A percentile compares a stretch with the other conserved stretches of the same genome.
phyloP scores from a whole-genome alignment of 2,888 invertebrate genomes.

The Trissolcus brochymenae region DNA sequence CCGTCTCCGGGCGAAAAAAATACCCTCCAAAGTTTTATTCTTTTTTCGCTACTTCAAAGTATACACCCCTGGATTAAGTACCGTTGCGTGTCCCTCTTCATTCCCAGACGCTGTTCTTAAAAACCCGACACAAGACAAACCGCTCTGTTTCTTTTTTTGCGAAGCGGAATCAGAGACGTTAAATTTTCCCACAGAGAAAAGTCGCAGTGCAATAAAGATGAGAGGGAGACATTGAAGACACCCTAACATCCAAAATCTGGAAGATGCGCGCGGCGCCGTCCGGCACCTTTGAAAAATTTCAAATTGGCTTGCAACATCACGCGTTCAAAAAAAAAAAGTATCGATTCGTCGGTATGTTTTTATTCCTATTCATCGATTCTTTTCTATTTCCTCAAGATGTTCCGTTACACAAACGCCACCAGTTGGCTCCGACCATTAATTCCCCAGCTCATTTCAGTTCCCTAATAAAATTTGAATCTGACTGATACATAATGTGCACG shows the following conservation, averaged over 20 bases:
- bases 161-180: slow-evolving; percentile 73
- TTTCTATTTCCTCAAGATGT: slow-evolving; percentile 46
- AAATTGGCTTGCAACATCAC: slow-evolving; percentile 48
- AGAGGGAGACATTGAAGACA: slow-evolving; percentile 32
- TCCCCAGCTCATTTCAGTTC: neutral
- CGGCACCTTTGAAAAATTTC: slow-evolving; percentile 57
- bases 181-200: slow-evolving; percentile 74
- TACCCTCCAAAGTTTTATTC: too few relatives aligned
- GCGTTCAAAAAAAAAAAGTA: slow-evolving; percentile 32
- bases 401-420: slow-evolving; percentile 36
- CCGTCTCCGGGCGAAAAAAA: too few relatives aligned
- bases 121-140: slow-evolving; percentile 43
- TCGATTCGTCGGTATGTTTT: slow-evolving; percentile 20
- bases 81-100: slow-evolving; percentile 24
- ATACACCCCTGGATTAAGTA: slow-evolving; percentile 33
- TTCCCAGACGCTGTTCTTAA: slow-evolving; percentile 26
- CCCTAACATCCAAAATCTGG: slow-evolving; percentile 60
- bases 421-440: slow-evolving; percentile 27
- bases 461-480: neutral
- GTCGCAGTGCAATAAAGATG: slow-evolving; percentile 64
- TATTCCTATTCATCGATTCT: slow-evolving; percentile 31
- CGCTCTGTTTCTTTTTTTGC: slow-evolving; percentile 62
- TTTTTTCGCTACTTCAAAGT: too few relatives aligned
- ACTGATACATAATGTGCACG: neutral
- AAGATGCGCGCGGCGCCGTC: slow-evolving; percentile 63